These are phyloP conservation scores for Nesospiza acunhae DNA, from an alignment of 2,113 vertebrate species.

Conservation along the genomic window DNA sequence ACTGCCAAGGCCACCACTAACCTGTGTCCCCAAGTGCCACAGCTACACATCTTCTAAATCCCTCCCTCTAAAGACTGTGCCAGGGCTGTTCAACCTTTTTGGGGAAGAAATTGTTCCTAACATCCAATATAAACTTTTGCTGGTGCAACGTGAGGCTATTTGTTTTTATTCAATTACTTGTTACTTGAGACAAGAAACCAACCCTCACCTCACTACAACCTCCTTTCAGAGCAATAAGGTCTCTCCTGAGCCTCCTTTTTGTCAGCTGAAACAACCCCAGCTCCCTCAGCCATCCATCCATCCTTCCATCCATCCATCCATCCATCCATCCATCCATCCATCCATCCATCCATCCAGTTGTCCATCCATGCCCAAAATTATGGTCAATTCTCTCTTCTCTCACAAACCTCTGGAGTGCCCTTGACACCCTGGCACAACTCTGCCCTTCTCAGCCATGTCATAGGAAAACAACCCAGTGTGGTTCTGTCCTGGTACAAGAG, in stretches of 20 bases:
- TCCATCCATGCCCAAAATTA: not conserved
- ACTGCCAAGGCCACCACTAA: not conserved
- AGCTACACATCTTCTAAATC: not conserved
- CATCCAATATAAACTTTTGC: not conserved
- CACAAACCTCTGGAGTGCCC: not conserved
- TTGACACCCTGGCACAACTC: not conserved
- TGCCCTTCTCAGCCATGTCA: not conserved
- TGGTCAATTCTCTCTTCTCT: not conserved
- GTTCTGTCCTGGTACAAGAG: not conserved
- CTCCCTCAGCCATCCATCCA: not conserved
- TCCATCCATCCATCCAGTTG: too few species aligned
- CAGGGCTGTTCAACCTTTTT: not conserved
- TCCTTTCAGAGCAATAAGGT: not conserved
- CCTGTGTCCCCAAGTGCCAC: not conserved
- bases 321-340: not conserved
- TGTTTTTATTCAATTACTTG: not conserved
- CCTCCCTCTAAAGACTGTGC: not conserved
- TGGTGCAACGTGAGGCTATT: not conserved
- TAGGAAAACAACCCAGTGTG: rapidly evolving
- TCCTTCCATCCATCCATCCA: not conserved
- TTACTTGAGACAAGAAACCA: not conserved
- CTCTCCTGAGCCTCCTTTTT: not conserved
- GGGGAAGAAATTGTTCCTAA: not conserved
- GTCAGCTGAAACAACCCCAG: not conserved
- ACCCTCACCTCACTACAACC: not conserved